Base-by-base conservation (phyloP, 2,797 vertebrate species). In the Amniataba percoides region DNA sequence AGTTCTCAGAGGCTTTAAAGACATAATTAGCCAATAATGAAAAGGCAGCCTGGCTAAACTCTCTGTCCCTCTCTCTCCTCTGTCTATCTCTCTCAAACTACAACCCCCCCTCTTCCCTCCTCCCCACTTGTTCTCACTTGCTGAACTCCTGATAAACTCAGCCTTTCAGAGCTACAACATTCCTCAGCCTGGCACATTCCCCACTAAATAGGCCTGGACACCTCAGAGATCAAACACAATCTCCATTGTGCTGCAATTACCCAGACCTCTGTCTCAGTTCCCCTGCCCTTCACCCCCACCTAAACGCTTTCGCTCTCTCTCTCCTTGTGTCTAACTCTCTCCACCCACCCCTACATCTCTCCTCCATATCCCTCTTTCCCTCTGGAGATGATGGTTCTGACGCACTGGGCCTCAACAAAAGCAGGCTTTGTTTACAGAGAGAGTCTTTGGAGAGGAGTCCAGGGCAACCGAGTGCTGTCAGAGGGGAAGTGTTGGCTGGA, bases 181-280 rank as follows among this genome's bases (percentile, higher is more conserved):
- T 95, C 91, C 92, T 93, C 88, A 87, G 90, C 88, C 84, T 93
- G 93, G 92, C 94, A 93, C 92, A 94, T 94, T 94, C 91, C 87
- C 86, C 90, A 74, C 87, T 92, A 93, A 94, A 93, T 90, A 93
- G 93, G 91, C 90, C 89, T 91, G 94, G 91, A 95, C 95, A 95
- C 95, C 94, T 95, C 94, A 88, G 91, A 95, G 95, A 95, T 95
- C 94, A 95, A 95, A 95, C 93, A 93, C 91, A 94, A 94, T 94
- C 89, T 93, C 93, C 92, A 94, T 92, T 95, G 94, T 95, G 92
- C 92, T 95, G 93, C 94, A 96, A 96, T 95, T 95, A 96, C 88
- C 92, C 93, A 94, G 93, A 94, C 92, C 90, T 90, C 90, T 93
- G 89, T 93, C 89, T 91, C 89, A 83, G 91, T 84, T 87, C 89